A percentile compares a stretch with the other conserved stretches of the same genome.
Evolutionary conservation across 2,888 invertebrate genomes (phyloP).

Genomic region (Dasysyrphus albostriatus): DNA sequence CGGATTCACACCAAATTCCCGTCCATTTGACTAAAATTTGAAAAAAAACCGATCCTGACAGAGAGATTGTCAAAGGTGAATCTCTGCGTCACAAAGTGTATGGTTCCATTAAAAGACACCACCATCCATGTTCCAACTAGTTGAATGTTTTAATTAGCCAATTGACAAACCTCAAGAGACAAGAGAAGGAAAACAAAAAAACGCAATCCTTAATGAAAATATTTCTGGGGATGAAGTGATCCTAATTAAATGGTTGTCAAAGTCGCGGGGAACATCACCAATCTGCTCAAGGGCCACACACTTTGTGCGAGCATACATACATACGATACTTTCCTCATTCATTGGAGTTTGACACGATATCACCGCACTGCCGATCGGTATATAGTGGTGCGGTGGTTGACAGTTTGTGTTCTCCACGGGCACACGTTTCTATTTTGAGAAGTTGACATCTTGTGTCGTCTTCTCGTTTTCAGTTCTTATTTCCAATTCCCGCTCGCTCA

Average conservation of each 20-base stretch:
- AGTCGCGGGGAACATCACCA: constrained; percentile 60
- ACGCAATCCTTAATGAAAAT: constrained; percentile 71
- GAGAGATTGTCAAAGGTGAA: constrained; percentile 64
- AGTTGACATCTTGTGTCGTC: constrained; percentile 59
- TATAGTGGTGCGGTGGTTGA: constrained; percentile 11
- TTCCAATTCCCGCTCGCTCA: constrained; percentile 5
- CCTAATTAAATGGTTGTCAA: constrained; percentile 75
- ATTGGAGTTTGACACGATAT: constrained; percentile 73
- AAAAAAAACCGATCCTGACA: constrained; percentile 30
- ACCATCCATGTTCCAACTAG: constrained; percentile 19
- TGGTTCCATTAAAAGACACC: constrained; percentile 15
- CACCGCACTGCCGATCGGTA: constrained; percentile 14
- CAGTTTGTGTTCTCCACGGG: constrained; percentile 22
- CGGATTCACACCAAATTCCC: constrained; percentile 74
- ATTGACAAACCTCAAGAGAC: constrained; percentile 52
- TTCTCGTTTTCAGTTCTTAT: not conserved
- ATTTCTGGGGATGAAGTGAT: constrained; percentile 70
- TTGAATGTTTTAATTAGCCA: constrained; percentile 72
- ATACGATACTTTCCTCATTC: constrained; percentile 67
- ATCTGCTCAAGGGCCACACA: constrained; percentile 62
- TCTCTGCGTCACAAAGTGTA: constrained; percentile 43
- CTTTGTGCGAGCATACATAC: constrained; percentile 48
- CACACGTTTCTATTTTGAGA: constrained; percentile 67
- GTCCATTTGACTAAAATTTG: not conserved
- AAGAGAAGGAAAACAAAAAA: not conserved